Conservation (phyloP, 2,797 vertebrate genomes). For the Staurois parvus region DNA sequence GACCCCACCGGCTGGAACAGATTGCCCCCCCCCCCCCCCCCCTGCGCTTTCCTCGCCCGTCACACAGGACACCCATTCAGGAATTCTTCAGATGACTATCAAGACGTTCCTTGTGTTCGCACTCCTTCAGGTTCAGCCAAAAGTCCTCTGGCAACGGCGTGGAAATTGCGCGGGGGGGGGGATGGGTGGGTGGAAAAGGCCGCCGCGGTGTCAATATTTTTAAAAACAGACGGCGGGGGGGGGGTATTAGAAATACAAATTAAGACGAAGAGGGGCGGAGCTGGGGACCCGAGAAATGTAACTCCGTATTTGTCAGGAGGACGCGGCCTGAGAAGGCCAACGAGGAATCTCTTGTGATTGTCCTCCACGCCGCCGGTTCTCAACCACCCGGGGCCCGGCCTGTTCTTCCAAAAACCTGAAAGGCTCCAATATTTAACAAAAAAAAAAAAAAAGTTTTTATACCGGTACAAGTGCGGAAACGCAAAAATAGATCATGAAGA, state of each 20-base stretch:
- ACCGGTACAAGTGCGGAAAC: too few relatives aligned
- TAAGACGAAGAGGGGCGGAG: neutral
- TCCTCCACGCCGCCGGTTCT: neutral
- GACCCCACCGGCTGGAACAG: constrained; percentile 48
- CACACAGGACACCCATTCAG: constrained; percentile 60
- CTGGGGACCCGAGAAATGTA: neutral
- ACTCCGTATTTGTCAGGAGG: neutral
- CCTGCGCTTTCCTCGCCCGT: constrained; percentile 56
- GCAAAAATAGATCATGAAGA: too few relatives aligned
- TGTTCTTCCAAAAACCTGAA: too few relatives aligned
- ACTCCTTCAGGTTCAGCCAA: constrained; percentile 58
- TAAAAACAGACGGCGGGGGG: neutral
- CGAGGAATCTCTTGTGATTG: neutral
- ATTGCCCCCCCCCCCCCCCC: too few relatives aligned
- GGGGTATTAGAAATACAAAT: constrained; percentile 24
- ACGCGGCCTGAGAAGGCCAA: neutral
- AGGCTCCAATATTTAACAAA: too few relatives aligned
- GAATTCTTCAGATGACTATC: constrained; percentile 62
- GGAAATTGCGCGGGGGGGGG: constrained; percentile 17
- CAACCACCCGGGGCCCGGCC: too few relatives aligned
- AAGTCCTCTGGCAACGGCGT: constrained; percentile 55
- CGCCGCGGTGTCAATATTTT: constrained; percentile 6
- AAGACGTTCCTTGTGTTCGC: constrained; percentile 59
- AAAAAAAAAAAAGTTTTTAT: too few relatives aligned
- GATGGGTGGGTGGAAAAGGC: neutral